phyloP scores from a whole-genome alignment of 1,140 invertebrate species.

The Drosophila willistoni region DNA sequence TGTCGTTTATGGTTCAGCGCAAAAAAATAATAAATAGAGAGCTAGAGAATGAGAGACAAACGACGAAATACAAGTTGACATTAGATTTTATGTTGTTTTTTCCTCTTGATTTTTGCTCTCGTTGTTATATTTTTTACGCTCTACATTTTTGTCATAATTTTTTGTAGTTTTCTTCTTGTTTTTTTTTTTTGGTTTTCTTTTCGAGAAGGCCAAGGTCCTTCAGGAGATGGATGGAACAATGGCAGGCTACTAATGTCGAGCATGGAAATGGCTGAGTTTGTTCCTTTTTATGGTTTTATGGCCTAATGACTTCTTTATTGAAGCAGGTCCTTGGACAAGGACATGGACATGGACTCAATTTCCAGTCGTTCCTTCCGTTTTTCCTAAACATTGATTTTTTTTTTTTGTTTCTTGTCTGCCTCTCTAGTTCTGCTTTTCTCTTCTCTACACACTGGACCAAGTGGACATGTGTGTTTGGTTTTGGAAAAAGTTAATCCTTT shows the following conservation, averaged over 20 bases:
- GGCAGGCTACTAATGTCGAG: constrained; percentile 73
- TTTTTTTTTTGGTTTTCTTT: constrained; percentile 11
- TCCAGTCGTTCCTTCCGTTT: constrained; percentile 55
- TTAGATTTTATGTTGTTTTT: constrained; percentile 68
- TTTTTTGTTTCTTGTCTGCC: not conserved
- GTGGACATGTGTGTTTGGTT: constrained; percentile 52
- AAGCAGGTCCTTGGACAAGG: constrained; percentile 64
- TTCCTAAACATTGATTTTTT: constrained; percentile 24
- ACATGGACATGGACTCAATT: not conserved
- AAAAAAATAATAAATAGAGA: constrained; percentile 33
- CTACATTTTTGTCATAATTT: constrained; percentile 61
- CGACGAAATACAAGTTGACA: constrained; percentile 54
- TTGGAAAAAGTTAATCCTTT: constrained; percentile 64
- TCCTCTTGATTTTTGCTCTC: constrained; percentile 67
- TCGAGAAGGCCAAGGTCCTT: constrained; percentile 9
- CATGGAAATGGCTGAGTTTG: constrained; percentile 32
- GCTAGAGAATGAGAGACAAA: constrained; percentile 6
- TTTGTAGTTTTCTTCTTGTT: constrained; percentile 1
- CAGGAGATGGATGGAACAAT: constrained; percentile 31
- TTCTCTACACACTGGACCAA: not conserved
- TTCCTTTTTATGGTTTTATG: constrained; percentile 75
- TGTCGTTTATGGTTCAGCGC: constrained; percentile 47
- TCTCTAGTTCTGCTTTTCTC: too few relatives aligned
- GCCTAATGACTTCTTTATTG: constrained; percentile 77
- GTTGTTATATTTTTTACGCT: constrained; percentile 81